Percentiles rank a stretch among this genome's conserved stretches.
Conservation (phyloP, 2,888 invertebrate genomes). For the Subacronicta megacephala region DNA sequence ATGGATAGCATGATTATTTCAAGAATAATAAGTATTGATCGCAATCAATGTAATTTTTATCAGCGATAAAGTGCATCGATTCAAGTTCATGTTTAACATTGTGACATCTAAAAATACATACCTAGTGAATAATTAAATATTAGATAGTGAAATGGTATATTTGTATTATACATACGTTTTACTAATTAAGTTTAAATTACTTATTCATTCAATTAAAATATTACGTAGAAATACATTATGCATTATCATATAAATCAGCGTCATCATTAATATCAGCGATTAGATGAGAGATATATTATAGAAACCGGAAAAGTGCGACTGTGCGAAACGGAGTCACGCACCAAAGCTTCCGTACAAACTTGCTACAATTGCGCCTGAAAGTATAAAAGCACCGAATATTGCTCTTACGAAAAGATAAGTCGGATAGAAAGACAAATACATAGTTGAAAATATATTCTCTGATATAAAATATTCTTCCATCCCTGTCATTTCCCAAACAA, state of each 20-base stretch:
- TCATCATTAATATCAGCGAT: slow-evolving; percentile 12
- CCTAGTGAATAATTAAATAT: neutral
- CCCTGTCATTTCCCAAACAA: no score
- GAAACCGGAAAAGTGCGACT: no score
- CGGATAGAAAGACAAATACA: no score
- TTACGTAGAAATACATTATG: neutral
- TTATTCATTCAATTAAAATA: neutral
- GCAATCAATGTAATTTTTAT: slow-evolving; percentile 29
- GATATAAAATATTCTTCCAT: no score
- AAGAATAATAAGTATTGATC: slow-evolving; percentile 19
- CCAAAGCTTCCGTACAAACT: no score
- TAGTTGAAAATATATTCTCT: no score
- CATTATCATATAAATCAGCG: slow-evolving; percentile 3
- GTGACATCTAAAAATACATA: neutral
- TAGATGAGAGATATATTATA: slow-evolving; percentile 8
- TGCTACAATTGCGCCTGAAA: no score
- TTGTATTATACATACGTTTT: neutral
- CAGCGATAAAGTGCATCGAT: slow-evolving; percentile 26
- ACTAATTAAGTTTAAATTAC: slow-evolving; percentile 4
- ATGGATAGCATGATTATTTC: slow-evolving; percentile 13
- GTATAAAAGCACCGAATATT: no score
- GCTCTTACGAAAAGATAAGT: no score
- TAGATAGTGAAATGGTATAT: neutral
- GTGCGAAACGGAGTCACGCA: no score
- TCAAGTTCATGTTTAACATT: slow-evolving; percentile 20